Base-by-base conservation (phyloP, 1,140 invertebrate species). In the Harlomillsia oculata region DNA sequence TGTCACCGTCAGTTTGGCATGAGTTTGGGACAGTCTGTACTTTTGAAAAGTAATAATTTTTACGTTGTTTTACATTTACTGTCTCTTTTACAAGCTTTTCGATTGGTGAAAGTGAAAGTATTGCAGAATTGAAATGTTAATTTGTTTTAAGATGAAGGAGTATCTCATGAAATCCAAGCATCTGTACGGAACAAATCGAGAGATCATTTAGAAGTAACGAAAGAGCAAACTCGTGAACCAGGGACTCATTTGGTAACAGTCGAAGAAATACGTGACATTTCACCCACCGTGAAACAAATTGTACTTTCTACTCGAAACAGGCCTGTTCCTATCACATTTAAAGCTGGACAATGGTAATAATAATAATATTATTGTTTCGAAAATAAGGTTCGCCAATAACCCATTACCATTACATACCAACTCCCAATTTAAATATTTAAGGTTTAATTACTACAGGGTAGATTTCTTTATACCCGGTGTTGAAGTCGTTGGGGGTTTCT, bases 391-490 rank as follows among this genome's bases (percentile, higher is more conserved):
- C 2, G n/a, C 14, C 5, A n/a, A 28, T 13, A 2, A 16, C 13
- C 13, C 28, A 50, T 28, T 39, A 51, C 14, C 16, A 23, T 11
- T 6, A 52, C 5, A 39, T 23, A 13, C 1, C 5, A 11, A 39
- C 25, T 39, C 18, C 9, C 6, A 28, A 41, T 5, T 30, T 43
- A 26, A 30, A 52, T 11, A 6, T 41, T 32, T 54, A 30, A 5
- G 36, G 26, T 13, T 5, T 53, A 20, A 54, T 26, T 49, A 28
- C 63, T 64, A 6, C 60, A 74, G 73, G 73, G 66, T 74, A 9
- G 73, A 74, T 56, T 61, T 71, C 18, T 68, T 69, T 49, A 70
- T 74, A 6, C 72, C 73, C n/a, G 67, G 66, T 25, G 39, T 70
- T 9, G 60, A 68, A 5, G 66, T 51, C 37, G 67, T 74, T 28